Conservation (phyloP, 1,140 invertebrate genomes). For the Cecropterus lyciades region DNA sequence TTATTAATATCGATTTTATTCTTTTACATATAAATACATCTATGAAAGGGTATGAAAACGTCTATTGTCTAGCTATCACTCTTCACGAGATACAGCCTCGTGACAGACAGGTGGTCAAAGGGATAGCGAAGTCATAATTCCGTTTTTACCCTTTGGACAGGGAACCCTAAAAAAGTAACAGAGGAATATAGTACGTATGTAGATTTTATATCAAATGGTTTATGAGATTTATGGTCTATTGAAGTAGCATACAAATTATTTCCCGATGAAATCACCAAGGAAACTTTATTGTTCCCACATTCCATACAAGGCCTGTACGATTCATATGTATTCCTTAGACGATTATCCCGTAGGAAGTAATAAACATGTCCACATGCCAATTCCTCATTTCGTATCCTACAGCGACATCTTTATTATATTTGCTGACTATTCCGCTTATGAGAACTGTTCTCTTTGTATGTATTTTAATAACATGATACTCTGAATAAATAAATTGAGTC, state of each 20-base stretch:
- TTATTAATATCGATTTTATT: no score
- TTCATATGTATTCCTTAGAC: slow-evolving; percentile 23
- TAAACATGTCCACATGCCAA: slow-evolving; percentile 12
- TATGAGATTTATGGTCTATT: not conserved
- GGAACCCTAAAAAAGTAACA: no score
- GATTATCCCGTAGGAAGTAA: slow-evolving; percentile 21
- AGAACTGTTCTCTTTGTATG: not conserved
- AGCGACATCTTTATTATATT: slow-evolving; percentile 12
- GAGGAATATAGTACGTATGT: no score
- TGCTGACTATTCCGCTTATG: slow-evolving; percentile 18
- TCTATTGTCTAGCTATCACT: no score
- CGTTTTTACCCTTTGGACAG: no score
- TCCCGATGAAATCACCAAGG: slow-evolving; percentile 5
- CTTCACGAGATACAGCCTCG: no score
- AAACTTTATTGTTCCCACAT: not conserved
- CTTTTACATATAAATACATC: no score
- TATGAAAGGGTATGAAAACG: no score
- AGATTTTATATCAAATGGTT: not conserved
- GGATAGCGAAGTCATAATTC: no score
- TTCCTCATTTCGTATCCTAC: slow-evolving; percentile 1
- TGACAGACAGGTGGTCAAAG: no score
- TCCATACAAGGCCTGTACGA: slow-evolving; percentile 11
- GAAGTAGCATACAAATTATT: not conserved
- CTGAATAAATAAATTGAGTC: no score
- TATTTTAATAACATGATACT: no score